Evolutionary conservation across 2,888 invertebrate genomes (phyloP), one percentile per base, ranked within the genome.

Genomic region (Theodoxus fluviatilis): DNA sequence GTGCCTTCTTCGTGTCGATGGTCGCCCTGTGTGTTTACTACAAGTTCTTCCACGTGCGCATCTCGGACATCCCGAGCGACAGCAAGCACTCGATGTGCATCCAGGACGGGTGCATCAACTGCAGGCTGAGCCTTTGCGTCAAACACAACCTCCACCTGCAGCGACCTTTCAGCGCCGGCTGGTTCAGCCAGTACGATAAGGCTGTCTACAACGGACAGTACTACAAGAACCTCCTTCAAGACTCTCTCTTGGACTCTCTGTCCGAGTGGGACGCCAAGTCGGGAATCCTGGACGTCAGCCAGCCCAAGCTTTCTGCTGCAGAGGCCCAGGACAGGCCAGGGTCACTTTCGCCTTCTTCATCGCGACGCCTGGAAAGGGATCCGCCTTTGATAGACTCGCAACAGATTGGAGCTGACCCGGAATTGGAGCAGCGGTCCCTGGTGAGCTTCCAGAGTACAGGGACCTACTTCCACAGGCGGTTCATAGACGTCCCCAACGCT

Each of bases 21-120:
- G 72, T 86, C 4, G 89, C 89, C 76, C 88, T 90, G 87, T 76
- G 85, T 7, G 79, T 90, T 15, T 90, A 89, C 82, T 90, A 85
- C 83, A 92, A 93, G 82, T 94, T 92, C 87, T 95, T 95, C 86
- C 94, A 95, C 84, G 93, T 94, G 33, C 70, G 73, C 12, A 57
- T 74, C 3, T 71, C 75, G 22, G 68, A 70, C 28, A 43, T 76
- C 7, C 68, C 73, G n/a, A 70, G 73, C 12, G 71, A 74, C 6
- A 75, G 74, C 18, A 74, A 74, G 55, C 70, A 75, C 38, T 67
- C 72, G 38, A 67, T 74, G 7, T 75, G 75, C 71, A 74, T 78
- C 57, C 72, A 74, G 7, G 74, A 76, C 25, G 71, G 72, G 6
- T 81, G 82, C 67, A 80, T 81, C 18, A 79, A 81, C 64, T 82